Base-by-base conservation (phyloP, 2,797 vertebrate genomes). In the Fratercula arctica region DNA sequence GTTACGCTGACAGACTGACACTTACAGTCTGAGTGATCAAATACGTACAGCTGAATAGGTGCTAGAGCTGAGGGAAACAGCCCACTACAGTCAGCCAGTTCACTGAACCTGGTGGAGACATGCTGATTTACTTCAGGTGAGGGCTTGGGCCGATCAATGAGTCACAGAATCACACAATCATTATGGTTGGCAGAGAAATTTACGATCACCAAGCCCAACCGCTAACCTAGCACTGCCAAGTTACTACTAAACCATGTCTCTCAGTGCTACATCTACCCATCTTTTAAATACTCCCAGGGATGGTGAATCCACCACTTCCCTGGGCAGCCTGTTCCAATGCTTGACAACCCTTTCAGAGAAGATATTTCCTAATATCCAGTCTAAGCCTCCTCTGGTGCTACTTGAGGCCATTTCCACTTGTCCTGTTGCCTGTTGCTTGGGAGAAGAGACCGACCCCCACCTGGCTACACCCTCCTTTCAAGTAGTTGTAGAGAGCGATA, bases 21-120 rank as follows among this genome's bases (percentile, higher is more conserved):
- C 10, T 2, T 3, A 2, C 33, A 24, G 50, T 4, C 7, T 53
- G 14, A 60, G 39, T 1, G 29, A 78, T 68, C 51, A 54, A 11
- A 61, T 10, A 3, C 3, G 0, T 3, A 13, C 0, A 31, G 14
- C 19, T 8, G 63, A 60, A 46, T 2, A 9, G 63, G 35, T 10
- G 15, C 1, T 3, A 37, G 46, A 35, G 66, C 39, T 19, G 33
- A 31, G 35, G 21, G 26, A 41, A 85, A 9, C 26, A 60, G 23
- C 26, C 35, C 53, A 3, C 35, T 12, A 3, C 16, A 3, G 3
- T 11, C 61, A 41, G 18, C 31, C 26, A 4, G 17, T 10, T 46
- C 59, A 4, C 31, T 37, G 60, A 50, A 59, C n/a, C 5, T 11
- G 6, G 17, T 29, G 51, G 16, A 41, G 26, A 50, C 39, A 14